Percentiles rank a stretch among this genome's conserved stretches.
Conservation (phyloP, 2,113 vertebrate genomes). For the Chiloscyllium plagiosum region DNA sequence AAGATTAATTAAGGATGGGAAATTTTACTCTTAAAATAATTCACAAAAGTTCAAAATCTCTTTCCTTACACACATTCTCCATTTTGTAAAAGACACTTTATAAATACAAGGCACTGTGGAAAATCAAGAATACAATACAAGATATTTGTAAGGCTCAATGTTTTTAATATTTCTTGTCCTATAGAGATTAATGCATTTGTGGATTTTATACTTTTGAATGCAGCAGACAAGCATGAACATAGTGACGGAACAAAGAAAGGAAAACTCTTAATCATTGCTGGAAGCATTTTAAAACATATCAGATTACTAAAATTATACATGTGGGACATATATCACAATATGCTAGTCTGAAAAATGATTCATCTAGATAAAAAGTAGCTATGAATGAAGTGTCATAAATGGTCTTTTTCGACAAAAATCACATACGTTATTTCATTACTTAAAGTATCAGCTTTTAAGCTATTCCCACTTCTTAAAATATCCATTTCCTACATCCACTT, state of each 20-base stretch:
- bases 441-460: background rate
- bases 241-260: background rate
- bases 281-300: slow-evolving; percentile 11
- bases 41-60: background rate
- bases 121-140: background rate
- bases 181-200: background rate
- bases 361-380: background rate
- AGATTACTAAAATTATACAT: background rate
- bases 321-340: background rate
- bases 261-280: background rate
- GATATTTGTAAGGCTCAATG: background rate
- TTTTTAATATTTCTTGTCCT: background rate
- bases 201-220: background rate
- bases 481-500: too few species aligned
- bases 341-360: background rate
- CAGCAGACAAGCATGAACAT: background rate
- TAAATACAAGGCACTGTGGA: background rate
- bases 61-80: background rate
- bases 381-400: background rate
- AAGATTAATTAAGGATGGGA: background rate
- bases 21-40: background rate
- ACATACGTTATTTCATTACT: background rate
- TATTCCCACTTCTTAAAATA: background rate
- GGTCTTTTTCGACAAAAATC: background rate
- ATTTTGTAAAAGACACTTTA: background rate